Evolutionary conservation across 2,797 vertebrate genomes (phyloP), one percentile per base, ranked within the genome.

Genomic region (Columba guinea): DNA sequence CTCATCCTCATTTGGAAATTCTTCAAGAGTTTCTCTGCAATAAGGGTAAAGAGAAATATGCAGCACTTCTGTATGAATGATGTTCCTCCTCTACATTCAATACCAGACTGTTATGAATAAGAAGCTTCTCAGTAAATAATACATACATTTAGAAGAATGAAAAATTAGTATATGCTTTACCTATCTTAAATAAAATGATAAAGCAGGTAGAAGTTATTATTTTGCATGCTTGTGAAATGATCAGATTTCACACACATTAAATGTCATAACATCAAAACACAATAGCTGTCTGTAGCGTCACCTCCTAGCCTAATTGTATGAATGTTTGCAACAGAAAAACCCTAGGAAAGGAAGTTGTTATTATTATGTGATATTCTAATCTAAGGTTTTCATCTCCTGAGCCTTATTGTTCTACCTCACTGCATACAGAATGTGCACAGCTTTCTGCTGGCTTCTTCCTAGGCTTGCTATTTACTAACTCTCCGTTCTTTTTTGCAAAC

Each of bases 1-100:
- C 80, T 78, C 85, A 93, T 75, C 60, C 49, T 89, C 90, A 96
- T 91, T 77, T 82, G 65, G 87, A 94, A 96, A 97, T 97, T 94
- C 87, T 83, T 83, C 65, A 59, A 59, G 94, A 95, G 93, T 97
- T 97, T 97, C 80, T 96, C 79, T 60, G 62, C 49, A 71, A 65
- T 64, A 83, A 89, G 86, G 69, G 85, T 46, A 73, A 92, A 90
- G 78, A 71, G 41, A 35, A 64, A 87, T 70, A 62, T 11, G 10
- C 32, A 28, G 13, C 63, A 75, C 75, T 91, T 82, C 5, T 18
- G 34, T n/a, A 35, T 44, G 32, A 90, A 30, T 48, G 28, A 30
- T 75, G 24, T 53, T 74, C 55, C 35, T 91, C 10, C 13, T 78
- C 37, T 69, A 0, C 8, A 1, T 85, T 94, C 65, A 14, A 20